phyloP scores from a whole-genome alignment of 2,888 invertebrate species.

The Torymus auratus region DNA sequence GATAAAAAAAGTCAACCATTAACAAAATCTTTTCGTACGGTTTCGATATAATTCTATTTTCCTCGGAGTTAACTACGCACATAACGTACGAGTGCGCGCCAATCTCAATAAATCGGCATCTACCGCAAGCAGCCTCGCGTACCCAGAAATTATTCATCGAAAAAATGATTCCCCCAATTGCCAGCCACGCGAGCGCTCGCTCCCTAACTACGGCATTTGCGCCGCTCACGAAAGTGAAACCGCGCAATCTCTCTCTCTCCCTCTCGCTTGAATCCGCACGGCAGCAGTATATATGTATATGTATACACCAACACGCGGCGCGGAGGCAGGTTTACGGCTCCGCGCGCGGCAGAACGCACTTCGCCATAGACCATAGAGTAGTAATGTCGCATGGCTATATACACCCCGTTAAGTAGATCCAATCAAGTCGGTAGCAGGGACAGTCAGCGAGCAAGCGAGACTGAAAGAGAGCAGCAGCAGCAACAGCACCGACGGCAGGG shows the following conservation, averaged over 20 bases:
- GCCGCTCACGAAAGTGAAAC: too few relatives aligned
- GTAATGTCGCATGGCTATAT: slow-evolving; percentile 70
- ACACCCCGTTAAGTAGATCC: slow-evolving; percentile 76
- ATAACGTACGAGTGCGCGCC: too few relatives aligned
- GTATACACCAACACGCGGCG: too few relatives aligned
- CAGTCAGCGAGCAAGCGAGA: slow-evolving; percentile 5
- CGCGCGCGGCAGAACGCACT: slow-evolving; percentile 64
- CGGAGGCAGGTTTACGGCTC: slow-evolving; percentile 24
- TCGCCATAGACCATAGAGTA: slow-evolving; percentile 74
- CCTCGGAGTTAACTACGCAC: too few relatives aligned
- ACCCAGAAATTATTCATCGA: slow-evolving; percentile 18
- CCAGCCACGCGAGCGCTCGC: slow-evolving; percentile 58
- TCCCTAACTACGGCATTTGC: too few relatives aligned
- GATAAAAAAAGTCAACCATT: too few relatives aligned
- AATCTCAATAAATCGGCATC: too few relatives aligned
- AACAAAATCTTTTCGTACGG: too few relatives aligned
- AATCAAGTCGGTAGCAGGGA: slow-evolving; percentile 72
- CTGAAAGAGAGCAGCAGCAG: not conserved
- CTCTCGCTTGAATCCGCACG: too few relatives aligned
- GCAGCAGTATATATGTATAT: too few relatives aligned
- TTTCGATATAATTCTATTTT: too few relatives aligned
- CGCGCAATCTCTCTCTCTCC: too few relatives aligned
- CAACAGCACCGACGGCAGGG: not conserved
- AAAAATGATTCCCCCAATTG: slow-evolving; percentile 22
- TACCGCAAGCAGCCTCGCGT: slow-evolving; percentile 1